Percentiles rank a stretch among this genome's conserved stretches.
Conservation (phyloP, 30 jellyfish, hydroid and myxozoan species). For the Aurelia aurita region DNA sequence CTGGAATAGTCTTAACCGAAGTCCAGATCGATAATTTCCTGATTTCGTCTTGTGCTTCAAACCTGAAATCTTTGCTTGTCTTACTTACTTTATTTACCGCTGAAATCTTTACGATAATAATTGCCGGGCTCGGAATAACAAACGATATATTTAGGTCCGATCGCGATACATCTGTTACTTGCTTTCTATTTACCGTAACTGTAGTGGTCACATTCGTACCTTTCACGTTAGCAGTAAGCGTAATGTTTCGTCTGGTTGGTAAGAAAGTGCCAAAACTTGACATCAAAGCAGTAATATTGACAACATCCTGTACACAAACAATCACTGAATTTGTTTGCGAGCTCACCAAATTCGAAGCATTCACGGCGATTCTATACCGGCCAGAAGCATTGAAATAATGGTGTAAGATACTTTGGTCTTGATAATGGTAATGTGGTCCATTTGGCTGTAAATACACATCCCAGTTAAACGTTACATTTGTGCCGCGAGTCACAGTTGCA, state of each 20-base stretch:
- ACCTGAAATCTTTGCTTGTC: neutral
- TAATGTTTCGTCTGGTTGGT: constrained; percentile 30
- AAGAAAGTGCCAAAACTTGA: constrained; percentile 9
- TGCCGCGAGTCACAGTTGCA: constrained; percentile 49
- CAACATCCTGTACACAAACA: constrained; percentile 45
- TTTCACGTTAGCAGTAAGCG: neutral
- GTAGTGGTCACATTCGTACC: constrained; percentile 41
- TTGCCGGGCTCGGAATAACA: neutral
- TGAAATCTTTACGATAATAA: neutral
- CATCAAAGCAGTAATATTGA: neutral
- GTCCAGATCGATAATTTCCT: constrained; percentile 45
- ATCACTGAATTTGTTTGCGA: neutral
- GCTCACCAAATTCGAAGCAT: constrained; percentile 52
- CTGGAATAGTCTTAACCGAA: constrained; percentile 32
- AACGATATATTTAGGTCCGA: neutral
- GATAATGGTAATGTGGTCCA: neutral
- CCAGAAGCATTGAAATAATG: constrained; percentile 32
- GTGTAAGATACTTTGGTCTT: neutral
- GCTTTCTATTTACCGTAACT: neutral
- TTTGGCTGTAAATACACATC: neutral
- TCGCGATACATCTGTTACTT: neutral
- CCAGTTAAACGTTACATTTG: constrained; percentile 55
- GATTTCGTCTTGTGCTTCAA: constrained; percentile 38
- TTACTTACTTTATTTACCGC: constrained; percentile 48
- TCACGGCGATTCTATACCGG: constrained; percentile 17